These are phyloP conservation scores for Opisthograptis luteolata DNA, from an alignment of 2,888 invertebrate genomes.

Conservation along the genomic window DNA sequence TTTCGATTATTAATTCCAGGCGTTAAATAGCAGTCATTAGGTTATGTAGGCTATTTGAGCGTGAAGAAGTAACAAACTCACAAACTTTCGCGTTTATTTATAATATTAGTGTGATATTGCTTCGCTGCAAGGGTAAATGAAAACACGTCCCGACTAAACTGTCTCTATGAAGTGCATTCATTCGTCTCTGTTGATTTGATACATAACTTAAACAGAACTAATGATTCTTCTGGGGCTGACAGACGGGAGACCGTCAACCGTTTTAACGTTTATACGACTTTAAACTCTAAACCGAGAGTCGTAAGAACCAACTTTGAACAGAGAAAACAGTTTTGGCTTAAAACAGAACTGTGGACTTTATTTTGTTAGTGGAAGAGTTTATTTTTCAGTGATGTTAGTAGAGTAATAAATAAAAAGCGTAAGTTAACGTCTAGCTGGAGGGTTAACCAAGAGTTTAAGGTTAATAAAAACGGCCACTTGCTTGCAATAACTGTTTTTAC, in stretches of 20 bases:
- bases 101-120: too few species aligned
- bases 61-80: too few species aligned
- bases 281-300: background rate
- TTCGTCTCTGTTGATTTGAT: slow-evolving; percentile 19
- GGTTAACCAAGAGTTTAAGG: slow-evolving; percentile 1
- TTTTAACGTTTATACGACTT: background rate
- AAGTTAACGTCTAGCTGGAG: background rate
- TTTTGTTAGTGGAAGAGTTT: background rate
- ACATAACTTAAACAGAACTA: slow-evolving; percentile 17
- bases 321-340: background rate
- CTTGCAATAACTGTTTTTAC: background rate
- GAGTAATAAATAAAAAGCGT: background rate
- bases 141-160: background rate
- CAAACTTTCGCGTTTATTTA: too few species aligned
- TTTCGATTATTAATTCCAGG: too few species aligned
- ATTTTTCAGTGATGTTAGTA: background rate
- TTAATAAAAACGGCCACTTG: slow-evolving; percentile 1
- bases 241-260: background rate
- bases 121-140: too few species aligned
- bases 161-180: slow-evolving; percentile 3
- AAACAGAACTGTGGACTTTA: background rate
- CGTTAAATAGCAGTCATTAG: too few species aligned
- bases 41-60: too few species aligned
- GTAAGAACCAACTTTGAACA: background rate
- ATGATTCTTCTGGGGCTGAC: slow-evolving; percentile 9